A percentile compares a stretch with the other conserved stretches of the same genome.
These are phyloP conservation scores for Spisula subtruncata DNA, from an alignment of 2,888 invertebrate species.

Conservation along the genomic window DNA sequence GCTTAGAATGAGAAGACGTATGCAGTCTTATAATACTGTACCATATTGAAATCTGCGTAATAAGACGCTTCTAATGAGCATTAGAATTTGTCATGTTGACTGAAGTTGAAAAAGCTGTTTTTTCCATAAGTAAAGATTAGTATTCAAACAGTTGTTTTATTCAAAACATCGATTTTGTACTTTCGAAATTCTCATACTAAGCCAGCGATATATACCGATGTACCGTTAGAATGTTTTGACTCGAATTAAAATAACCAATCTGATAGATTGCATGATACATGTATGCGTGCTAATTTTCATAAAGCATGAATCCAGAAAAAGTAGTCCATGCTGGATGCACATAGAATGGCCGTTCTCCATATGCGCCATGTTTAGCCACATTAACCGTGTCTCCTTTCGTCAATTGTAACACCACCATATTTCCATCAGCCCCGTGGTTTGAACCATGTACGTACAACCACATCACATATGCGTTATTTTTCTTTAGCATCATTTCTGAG, in stretches of 20 bases:
- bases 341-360: background rate
- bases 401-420: constrained; percentile 3
- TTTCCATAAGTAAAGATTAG: no score
- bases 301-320: constrained; percentile 15
- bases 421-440: background rate
- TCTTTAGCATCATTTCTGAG: background rate
- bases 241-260: background rate
- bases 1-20: no score
- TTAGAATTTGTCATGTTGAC: no score
- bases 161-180: no score
- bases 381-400: constrained; percentile 1
- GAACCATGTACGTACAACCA: background rate
- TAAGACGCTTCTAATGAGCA: no score
- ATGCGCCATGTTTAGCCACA: background rate
- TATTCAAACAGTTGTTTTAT: no score
- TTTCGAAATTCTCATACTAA: no score
- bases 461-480: background rate
- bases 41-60: no score
- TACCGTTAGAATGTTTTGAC: background rate
- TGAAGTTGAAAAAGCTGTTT: no score
- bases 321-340: background rate
- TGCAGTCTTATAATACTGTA: no score
- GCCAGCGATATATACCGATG: no score
- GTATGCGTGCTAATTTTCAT: background rate
- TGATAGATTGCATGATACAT: background rate